phyloP scores from a whole-genome alignment of 2,888 invertebrate genomes.

The Blastobasis lacticolella region DNA sequence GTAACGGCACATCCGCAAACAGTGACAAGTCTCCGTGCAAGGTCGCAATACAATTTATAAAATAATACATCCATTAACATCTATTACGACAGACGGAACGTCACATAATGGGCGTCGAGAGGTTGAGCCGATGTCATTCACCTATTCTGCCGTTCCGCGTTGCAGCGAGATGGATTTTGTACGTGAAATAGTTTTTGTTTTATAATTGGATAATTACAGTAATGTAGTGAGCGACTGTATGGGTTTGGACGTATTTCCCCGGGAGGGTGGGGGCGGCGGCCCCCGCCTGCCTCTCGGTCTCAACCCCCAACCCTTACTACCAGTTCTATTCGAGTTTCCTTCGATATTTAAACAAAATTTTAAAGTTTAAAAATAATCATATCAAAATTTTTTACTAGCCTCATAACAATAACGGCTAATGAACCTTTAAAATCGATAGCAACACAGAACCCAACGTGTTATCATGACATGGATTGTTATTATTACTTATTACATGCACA shows the following conservation, averaged over 20 bases:
- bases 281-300: constrained; percentile 31
- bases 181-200: constrained; percentile 24
- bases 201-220: constrained; percentile 68
- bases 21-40: neutral
- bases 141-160: neutral
- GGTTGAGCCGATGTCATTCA: constrained; percentile 1
- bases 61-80: neutral
- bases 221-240: constrained; percentile 59
- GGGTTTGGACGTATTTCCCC: constrained; percentile 56
- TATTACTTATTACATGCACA: neutral
- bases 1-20: neutral
- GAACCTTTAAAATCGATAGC: no score
- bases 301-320: constrained; percentile 33
- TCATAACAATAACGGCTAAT: no score
- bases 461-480: neutral
- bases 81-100: neutral
- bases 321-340: neutral
- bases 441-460: no score
- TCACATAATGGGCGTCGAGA: neutral
- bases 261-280: constrained; percentile 26
- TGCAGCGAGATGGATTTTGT: no score
- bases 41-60: neutral
- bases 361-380: neutral
- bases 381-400: no score
- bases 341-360: neutral